Evolutionary conservation across 2,113 vertebrate genomes (phyloP).

Genomic region (Mustela lutreola): DNA sequence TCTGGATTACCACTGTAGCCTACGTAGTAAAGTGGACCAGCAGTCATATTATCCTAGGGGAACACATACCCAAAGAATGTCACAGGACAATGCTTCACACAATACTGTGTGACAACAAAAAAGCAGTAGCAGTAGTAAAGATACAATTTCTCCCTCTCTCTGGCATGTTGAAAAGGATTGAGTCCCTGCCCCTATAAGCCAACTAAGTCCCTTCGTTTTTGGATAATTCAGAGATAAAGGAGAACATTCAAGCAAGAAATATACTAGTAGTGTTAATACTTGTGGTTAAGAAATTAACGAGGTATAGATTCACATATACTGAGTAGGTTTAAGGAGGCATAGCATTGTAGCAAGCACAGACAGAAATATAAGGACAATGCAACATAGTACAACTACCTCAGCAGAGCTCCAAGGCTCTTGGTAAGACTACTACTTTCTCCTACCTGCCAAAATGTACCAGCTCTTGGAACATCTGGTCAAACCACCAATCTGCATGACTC

Average conservation of each 20-base stretch:
- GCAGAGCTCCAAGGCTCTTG: not conserved
- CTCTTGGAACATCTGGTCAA: not conserved
- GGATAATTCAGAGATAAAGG: conserved; percentile 1
- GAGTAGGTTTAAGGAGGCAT: not conserved
- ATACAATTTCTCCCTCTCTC: not conserved
- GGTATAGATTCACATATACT: not conserved
- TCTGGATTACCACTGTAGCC: not conserved
- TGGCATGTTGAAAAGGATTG: not conserved
- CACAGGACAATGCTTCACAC: not conserved
- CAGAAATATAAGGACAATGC: not conserved
- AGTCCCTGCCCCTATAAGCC: not conserved
- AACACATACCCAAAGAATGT: not conserved
- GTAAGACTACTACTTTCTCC: not conserved
- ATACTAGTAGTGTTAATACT: not conserved
- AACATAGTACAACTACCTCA: not conserved
- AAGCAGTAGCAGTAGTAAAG: not conserved
- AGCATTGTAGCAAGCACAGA: not conserved
- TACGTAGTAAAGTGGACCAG: not conserved
- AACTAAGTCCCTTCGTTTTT: not conserved
- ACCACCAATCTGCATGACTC: not conserved
- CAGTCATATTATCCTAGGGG: not conserved
- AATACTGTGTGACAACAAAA: not conserved
- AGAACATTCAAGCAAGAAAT: not conserved
- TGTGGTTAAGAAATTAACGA: not conserved
- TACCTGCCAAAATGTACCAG: not conserved